Base-by-base conservation (phyloP, 2,888 invertebrate species). In the Agriopis leucophaearia region DNA sequence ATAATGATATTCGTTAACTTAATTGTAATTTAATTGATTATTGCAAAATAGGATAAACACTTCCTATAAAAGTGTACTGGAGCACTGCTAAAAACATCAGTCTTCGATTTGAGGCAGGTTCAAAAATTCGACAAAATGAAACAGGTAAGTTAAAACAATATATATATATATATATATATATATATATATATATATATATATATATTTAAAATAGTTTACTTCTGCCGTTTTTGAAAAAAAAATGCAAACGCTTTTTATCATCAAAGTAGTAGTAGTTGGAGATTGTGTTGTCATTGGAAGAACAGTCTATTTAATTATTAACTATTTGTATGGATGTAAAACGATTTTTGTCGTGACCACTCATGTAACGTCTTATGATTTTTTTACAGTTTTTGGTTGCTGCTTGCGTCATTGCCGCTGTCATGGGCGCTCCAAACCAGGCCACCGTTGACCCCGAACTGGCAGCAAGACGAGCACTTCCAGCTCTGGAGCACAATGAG, bases 401-500 rank as follows among this genome's bases (percentile, higher is more conserved):
- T 47, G 51, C 76, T 0, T 80, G 79, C 68, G 59, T 87, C 12
- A 60, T 84, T 38, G 82, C 75, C 35, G 78, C 72, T 13, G 60
- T 65, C n/a, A 16, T 70, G 55, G 63, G 67, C 1, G 70, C 69
- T 4, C 84, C 85, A 0, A 74, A 55, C 45, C 66, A 27, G 13
- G 18, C 8, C 40, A 4, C 18, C 42, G n/a, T 63, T 13, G 72
- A 74, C 9, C 73, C 73, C 12, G 74, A 64, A 13, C 66, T 57
- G 0, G 69, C 78, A 13, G 77, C 75, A 0, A 76, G 73, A 13
- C 80, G 85, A 42, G 72, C 68, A 2, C 75, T 81, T 16, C 87
- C 82, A 27, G 88, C 83, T 0, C 69, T 87, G 0, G 77, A 80
- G 8, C 87, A 85, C 63, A 81, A 85, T 52, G 87, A 87, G 65